phyloP scores from a whole-genome alignment of 2,113 vertebrate species.

The Tenebrosternarchus preto region DNA sequence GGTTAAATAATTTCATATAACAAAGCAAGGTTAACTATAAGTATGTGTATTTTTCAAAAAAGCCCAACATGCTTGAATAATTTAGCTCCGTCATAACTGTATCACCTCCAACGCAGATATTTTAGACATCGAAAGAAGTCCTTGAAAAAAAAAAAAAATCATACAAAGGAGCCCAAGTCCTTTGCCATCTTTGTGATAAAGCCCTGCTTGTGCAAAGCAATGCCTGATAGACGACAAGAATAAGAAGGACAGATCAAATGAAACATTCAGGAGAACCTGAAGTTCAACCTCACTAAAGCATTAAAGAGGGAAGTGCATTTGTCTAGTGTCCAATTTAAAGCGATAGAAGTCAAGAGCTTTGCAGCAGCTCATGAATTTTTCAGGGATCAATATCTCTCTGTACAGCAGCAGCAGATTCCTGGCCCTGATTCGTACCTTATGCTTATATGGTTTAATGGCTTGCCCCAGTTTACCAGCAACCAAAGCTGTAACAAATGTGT shows the following conservation, averaged over 20 bases:
- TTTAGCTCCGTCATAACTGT: neutral
- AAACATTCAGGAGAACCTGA: constrained; percentile 44
- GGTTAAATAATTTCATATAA: neutral
- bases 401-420: constrained; percentile 40
- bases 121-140: neutral
- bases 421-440: constrained; percentile 37
- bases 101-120: neutral
- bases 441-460: constrained; percentile 49
- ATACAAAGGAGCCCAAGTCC: neutral
- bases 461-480: constrained; percentile 21
- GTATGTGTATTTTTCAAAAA: neutral
- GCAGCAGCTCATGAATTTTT: constrained; percentile 55
- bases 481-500: constrained; percentile 15
- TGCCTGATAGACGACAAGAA: neutral
- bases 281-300: constrained; percentile 47
- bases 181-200: constrained; percentile 1
- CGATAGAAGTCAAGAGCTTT: constrained; percentile 48
- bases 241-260: constrained; percentile 26
- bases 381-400: constrained; percentile 54
- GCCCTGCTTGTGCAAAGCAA: neutral
- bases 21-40: neutral
- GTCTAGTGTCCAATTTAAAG: constrained; percentile 54
- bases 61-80: neutral
- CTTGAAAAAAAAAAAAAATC: neutral
- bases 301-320: constrained; percentile 59